A percentile compares a stretch with the other conserved stretches of the same genome.
These are phyloP conservation scores for Nymphicus hollandicus DNA, from an alignment of 2,113 vertebrate species.

Conservation along the genomic window DNA sequence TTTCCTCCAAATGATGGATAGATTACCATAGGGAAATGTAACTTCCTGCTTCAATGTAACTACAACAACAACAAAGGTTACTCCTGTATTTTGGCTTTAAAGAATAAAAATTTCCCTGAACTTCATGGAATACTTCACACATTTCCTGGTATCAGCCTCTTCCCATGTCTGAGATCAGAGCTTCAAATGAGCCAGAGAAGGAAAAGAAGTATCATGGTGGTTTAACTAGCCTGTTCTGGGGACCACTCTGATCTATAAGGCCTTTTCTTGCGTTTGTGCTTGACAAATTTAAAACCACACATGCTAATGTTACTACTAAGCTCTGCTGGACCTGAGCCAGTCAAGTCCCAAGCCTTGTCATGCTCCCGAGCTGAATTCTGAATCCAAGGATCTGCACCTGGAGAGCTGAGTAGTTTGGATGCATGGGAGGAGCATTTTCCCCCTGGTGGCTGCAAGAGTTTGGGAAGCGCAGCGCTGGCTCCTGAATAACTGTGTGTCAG, in stretches of 20 bases:
- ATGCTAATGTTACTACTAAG: neutral
- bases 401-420: neutral
- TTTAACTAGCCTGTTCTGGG: neutral
- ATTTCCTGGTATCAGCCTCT: neutral
- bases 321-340: neutral
- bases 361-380: neutral
- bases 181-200: neutral
- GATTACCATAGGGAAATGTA: neutral
- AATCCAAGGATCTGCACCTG: neutral
- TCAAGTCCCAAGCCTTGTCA: neutral
- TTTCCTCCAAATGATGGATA: neutral
- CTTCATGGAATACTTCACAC: neutral
- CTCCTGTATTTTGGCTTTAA: neutral
- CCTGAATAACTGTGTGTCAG: neutral
- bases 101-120: neutral
- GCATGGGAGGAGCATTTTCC: neutral
- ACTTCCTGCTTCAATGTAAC: neutral
- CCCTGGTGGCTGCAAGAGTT: neutral
- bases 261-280: neutral
- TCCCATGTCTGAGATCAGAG: neutral
- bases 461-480: neutral
- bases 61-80: neutral
- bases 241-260: neutral
- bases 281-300: neutral
- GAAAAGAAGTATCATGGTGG: neutral